Conservation (phyloP, 2,113 vertebrate species). For the Pheucticus melanocephalus region DNA sequence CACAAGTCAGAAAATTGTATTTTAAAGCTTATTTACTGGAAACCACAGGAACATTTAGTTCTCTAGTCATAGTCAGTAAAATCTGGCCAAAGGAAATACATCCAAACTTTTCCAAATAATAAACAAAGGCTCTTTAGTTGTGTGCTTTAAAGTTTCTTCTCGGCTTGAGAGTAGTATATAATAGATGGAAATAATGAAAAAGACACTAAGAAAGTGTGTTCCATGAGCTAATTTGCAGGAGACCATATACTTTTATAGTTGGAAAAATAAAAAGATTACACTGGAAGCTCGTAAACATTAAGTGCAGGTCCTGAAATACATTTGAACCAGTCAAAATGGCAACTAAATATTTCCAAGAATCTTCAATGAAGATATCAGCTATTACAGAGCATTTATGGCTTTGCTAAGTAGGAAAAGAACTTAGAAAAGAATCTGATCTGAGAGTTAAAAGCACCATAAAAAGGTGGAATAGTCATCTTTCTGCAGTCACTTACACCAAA, state of each 20-base stretch:
- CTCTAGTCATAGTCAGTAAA: not conserved
- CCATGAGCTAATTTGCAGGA: conserved; percentile 1
- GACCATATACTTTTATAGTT: not conserved
- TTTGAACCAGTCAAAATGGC: not conserved
- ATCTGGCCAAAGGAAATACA: conserved; percentile 13
- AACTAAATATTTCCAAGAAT: not conserved
- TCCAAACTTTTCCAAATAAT: conserved; percentile 26
- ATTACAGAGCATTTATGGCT: not conserved
- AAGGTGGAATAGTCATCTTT: not conserved
- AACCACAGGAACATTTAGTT: not conserved
- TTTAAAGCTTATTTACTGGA: conserved; percentile 44
- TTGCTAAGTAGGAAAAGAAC: not conserved
- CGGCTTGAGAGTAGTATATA: not conserved
- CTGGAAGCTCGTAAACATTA: not conserved
- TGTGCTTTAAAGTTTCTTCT: not conserved
- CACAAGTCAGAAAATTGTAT: not conserved
- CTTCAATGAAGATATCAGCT: not conserved
- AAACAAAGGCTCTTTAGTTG: not conserved
- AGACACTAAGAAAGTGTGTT: not conserved
- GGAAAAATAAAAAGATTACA: conserved; percentile 10
- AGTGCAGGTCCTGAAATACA: not conserved
- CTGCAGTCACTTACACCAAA: not conserved
- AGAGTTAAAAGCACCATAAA: not conserved
- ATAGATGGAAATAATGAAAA: conserved; percentile 30
- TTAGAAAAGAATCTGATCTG: not conserved